These are phyloP conservation scores for Potamarius usumacintae DNA, from an alignment of 2,113 vertebrate species.

Conservation along the genomic window DNA sequence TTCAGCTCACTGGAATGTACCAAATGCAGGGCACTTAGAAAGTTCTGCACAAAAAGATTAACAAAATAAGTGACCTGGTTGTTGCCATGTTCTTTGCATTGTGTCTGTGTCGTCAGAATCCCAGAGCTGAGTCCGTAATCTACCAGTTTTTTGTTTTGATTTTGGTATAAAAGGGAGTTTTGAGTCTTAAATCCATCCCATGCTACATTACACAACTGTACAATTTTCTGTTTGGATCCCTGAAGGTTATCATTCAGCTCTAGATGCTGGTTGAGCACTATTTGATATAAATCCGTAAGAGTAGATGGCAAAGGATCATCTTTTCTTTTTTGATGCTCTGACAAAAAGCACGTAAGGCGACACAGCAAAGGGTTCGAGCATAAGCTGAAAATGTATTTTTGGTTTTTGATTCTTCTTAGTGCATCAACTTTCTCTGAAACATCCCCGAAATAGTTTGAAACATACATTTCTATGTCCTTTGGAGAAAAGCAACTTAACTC, in stretches of 20 bases:
- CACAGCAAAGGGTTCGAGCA: conserved; percentile 84
- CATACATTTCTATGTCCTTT: conserved; percentile 73
- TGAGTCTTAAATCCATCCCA: conserved; percentile 79
- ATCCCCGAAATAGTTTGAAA: conserved; percentile 73
- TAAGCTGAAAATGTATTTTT: conserved; percentile 74
- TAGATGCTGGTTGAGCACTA: conserved; percentile 65
- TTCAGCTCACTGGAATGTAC: conserved; percentile 73
- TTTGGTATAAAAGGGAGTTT: conserved; percentile 58
- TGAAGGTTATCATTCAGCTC: conserved; percentile 1
- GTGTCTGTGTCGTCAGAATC: conserved; percentile 58
- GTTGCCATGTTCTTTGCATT: neutral
- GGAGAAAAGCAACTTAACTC: conserved; percentile 81
- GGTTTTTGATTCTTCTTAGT: conserved; percentile 64
- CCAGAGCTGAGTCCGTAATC: conserved; percentile 72
- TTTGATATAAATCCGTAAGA: conserved; percentile 77
- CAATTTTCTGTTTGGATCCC: conserved; percentile 49
- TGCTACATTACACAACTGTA: conserved; percentile 73
- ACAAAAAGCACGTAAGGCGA: conserved; percentile 75
- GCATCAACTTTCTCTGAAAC: conserved; percentile 48
- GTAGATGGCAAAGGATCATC: conserved; percentile 75
- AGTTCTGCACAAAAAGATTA: conserved; percentile 81
- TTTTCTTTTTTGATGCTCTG: conserved; percentile 59
- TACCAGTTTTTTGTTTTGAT: conserved; percentile 54
- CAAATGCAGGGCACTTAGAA: conserved; percentile 79
- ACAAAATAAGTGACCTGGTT: conserved; percentile 65